These are phyloP conservation scores for Symphodus melops DNA, from an alignment of 2,113 vertebrate genomes.

Conservation along the genomic window DNA sequence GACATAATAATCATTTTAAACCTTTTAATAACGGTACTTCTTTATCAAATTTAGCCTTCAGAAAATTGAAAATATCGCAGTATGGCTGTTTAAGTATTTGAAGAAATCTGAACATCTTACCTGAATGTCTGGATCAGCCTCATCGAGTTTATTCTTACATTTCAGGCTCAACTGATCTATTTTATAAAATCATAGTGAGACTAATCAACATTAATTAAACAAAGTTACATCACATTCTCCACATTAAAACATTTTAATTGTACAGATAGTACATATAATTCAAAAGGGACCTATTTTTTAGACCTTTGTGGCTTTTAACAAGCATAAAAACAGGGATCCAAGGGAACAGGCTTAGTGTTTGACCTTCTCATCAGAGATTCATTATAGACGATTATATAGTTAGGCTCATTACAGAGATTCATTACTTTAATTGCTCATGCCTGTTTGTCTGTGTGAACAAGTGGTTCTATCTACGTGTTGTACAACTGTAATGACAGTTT, in stretches of 20 bases:
- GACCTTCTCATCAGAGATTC: conserved; percentile 7
- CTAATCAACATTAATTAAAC: conserved; percentile 7
- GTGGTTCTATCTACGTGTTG: too few species aligned
- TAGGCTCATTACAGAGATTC: too few species aligned
- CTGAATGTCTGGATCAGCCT: neutral
- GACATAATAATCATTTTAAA: too few species aligned
- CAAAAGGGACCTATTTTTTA: conserved; percentile 24
- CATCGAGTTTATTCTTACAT: neutral
- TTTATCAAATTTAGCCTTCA: too few species aligned
- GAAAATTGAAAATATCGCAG: too few species aligned
- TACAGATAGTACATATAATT: neutral
- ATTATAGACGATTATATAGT: neutral
- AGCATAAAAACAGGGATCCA: conserved; percentile 2
- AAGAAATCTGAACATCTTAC: neutral
- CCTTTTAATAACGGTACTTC: too few species aligned
- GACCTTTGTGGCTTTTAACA: conserved; percentile 1
- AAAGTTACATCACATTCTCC: conserved; percentile 8
- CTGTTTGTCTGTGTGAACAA: too few species aligned
- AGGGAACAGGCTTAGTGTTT: neutral
- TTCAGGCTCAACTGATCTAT: neutral
- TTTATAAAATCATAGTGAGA: too few species aligned
- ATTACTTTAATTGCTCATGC: conserved; percentile 6
- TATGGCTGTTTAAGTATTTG: neutral
- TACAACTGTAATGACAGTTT: too few species aligned
- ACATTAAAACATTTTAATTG: conserved; percentile 13